Conservation (phyloP, 2,888 invertebrate genomes). For the Scelioninae gen. 1 region DNA sequence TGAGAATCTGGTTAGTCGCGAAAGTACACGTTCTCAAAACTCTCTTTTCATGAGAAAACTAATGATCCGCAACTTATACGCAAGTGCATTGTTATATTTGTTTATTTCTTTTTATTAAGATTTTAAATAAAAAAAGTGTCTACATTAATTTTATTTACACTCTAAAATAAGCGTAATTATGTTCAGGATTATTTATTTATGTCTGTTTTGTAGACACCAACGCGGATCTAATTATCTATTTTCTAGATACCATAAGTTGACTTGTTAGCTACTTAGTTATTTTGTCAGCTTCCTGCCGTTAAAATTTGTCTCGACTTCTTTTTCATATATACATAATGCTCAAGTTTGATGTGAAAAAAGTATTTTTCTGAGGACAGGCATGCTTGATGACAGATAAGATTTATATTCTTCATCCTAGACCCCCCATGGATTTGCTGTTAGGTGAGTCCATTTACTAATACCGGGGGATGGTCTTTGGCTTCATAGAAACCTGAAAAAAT, state of each 20-base stretch:
- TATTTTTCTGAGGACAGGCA: constrained; percentile 64
- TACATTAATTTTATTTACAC: no score
- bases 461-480: constrained; percentile 59
- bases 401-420: constrained; percentile 69
- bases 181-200: constrained; percentile 56
- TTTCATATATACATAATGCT: constrained; percentile 60
- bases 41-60: constrained; percentile 67
- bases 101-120: no score
- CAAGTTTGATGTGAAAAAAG: constrained; percentile 68
- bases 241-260: constrained; percentile 51
- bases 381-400: constrained; percentile 70
- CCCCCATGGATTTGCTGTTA: constrained; percentile 71
- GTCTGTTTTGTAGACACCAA: constrained; percentile 56
- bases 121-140: no score
- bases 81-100: constrained; percentile 43
- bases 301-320: constrained; percentile 67
- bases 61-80: constrained; percentile 62
- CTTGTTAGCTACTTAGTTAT: constrained; percentile 57
- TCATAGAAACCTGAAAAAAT: constrained; percentile 50
- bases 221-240: constrained; percentile 55
- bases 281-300: constrained; percentile 67
- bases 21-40: constrained; percentile 72
- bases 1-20: constrained; percentile 71
- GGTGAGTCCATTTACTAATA: constrained; percentile 73
- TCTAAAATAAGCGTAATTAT: no score